phyloP scores from a whole-genome alignment of 2,113 vertebrate genomes.

The Lichenostomus cassidix region DNA sequence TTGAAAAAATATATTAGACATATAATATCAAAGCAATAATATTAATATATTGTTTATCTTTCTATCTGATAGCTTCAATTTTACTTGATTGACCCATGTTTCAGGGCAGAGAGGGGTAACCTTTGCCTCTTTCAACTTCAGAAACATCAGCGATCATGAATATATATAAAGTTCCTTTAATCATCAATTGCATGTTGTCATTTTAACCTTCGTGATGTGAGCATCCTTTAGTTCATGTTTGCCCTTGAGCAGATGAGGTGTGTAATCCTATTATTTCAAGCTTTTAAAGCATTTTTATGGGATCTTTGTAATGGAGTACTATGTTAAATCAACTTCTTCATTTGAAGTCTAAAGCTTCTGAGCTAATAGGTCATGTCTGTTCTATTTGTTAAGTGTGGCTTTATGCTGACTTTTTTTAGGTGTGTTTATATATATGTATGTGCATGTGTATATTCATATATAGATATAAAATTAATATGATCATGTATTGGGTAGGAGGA shows the following conservation, averaged over 20 bases:
- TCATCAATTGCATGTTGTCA: background rate
- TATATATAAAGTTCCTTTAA: background rate
- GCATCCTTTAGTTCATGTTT: background rate
- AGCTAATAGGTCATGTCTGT: background rate
- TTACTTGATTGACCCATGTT: background rate
- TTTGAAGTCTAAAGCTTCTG: background rate
- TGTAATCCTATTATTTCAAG: background rate
- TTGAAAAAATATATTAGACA: background rate
- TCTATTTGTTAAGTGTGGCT: background rate
- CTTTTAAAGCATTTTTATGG: background rate
- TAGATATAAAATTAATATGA: background rate
- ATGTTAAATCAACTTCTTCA: background rate
- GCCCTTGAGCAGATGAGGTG: background rate
- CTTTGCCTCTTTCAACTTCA: background rate
- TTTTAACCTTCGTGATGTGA: background rate
- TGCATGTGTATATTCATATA: no score
- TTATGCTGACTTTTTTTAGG: background rate
- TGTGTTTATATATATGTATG: fast-evolving
- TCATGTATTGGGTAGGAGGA: background rate
- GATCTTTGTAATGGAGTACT: background rate
- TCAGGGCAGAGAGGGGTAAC: background rate
- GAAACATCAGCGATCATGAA: background rate
- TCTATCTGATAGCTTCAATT: background rate
- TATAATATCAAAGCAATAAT: background rate
- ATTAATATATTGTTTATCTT: background rate